Conservation (phyloP, 1,140 invertebrate species). For the Magallana angulata region DNA sequence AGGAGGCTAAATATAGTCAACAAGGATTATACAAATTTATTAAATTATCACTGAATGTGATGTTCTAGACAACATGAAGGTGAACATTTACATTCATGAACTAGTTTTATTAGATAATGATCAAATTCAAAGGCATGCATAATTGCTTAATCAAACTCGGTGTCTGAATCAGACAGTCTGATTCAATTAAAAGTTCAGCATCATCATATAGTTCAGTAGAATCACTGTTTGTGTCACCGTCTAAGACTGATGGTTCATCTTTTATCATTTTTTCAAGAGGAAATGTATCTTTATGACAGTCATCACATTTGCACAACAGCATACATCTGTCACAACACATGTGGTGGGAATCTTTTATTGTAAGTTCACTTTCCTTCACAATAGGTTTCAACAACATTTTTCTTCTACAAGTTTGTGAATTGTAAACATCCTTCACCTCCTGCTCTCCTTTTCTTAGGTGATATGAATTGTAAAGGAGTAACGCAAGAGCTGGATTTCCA, state of each 20-base stretch:
- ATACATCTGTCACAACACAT: neutral
- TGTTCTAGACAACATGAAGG: too few relatives aligned
- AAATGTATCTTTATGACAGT: neutral
- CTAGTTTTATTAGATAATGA: too few relatives aligned
- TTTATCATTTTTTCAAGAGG: neutral
- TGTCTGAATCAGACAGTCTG: too few relatives aligned
- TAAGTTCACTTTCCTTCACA: neutral
- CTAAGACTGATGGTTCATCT: neutral
- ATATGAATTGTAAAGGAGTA: slow-evolving; percentile 9
- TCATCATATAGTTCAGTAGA: too few relatives aligned
- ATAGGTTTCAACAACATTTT: neutral
- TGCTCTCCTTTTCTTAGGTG: neutral
- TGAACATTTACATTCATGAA: too few relatives aligned
- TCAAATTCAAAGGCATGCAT: too few relatives aligned
- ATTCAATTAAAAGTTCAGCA: too few relatives aligned
- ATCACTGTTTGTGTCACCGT: neutral
- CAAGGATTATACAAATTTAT: too few relatives aligned
- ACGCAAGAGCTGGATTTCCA: slow-evolving; percentile 6
- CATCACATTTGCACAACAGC: neutral
- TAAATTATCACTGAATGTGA: too few relatives aligned
- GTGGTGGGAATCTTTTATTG: neutral
- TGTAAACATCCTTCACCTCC: slow-evolving; percentile 32
- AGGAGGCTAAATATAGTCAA: too few relatives aligned
- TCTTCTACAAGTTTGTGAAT: slow-evolving; percentile 18
- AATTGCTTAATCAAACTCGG: too few relatives aligned